Conservation (phyloP, 2,888 invertebrate genomes). For the Drosophila anceps region DNA sequence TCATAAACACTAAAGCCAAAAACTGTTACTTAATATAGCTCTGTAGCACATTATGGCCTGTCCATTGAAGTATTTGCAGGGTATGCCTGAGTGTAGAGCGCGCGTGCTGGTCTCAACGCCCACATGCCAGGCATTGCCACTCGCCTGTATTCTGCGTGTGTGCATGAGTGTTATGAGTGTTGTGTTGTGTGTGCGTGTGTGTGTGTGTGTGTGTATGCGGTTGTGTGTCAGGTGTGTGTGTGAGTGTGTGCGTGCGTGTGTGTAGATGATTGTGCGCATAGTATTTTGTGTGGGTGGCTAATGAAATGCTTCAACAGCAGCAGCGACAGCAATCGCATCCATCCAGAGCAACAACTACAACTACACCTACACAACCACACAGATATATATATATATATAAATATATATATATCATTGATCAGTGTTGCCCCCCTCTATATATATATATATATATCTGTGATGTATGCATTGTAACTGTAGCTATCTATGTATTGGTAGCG, state of each 20-base stretch:
- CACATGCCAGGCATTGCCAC: conserved; percentile 58
- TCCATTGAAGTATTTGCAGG: conserved; percentile 13
- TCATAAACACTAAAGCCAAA: not conserved
- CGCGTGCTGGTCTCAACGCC: conserved; percentile 65
- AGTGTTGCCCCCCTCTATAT: conserved; percentile 35
- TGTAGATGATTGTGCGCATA: conserved; percentile 37
- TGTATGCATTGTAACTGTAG: conserved; percentile 22
- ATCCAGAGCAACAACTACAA: conserved; percentile 31
- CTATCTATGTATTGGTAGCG: conserved; percentile 9
- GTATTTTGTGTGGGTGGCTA: conserved; percentile 73
- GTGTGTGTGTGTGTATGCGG: conserved; percentile 8
- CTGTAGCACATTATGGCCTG: not conserved
- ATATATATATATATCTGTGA: conserved; percentile 13
- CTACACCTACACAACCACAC: conserved; percentile 11
- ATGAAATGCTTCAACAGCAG: conserved; percentile 75
- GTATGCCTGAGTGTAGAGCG: conserved; percentile 41
- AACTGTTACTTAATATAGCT: not conserved
- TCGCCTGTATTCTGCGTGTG: conserved; percentile 29
- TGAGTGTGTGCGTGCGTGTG: not conserved
- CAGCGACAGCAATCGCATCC: conserved; percentile 59
- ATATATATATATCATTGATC: conserved; percentile 53
- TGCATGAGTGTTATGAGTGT: conserved; percentile 27
- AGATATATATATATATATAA: too few species aligned
- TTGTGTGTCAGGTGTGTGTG: conserved; percentile 11
- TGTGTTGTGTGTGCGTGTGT: conserved; percentile 18